These are phyloP conservation scores for Caenorhabditis tropicalis DNA, from an alignment of 1,140 invertebrate genomes.

Conservation along the genomic window DNA sequence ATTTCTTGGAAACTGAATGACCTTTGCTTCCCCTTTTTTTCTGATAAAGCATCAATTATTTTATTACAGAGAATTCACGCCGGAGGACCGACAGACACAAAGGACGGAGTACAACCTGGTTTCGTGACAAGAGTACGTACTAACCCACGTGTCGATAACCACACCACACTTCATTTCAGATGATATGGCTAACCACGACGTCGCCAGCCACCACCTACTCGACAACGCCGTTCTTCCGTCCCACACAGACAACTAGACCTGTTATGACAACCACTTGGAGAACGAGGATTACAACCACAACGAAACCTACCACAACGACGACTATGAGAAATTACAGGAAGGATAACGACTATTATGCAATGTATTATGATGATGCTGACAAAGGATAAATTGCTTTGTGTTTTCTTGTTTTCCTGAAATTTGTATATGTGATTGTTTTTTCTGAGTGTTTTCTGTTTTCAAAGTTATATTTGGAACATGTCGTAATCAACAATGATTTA, in stretches of 20 bases:
- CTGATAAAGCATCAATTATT: neutral
- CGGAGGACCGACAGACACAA: constrained; percentile 22
- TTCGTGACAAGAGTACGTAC: constrained; percentile 16
- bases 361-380: constrained; percentile 55
- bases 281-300: constrained; percentile 40
- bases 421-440: neutral
- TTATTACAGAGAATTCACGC: constrained; percentile 36
- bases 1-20: too few species aligned
- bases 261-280: constrained; percentile 19
- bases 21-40: neutral
- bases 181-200: neutral
- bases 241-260: constrained; percentile 17
- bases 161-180: neutral
- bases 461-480: neutral
- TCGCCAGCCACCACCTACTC: constrained; percentile 3
- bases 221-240: constrained; percentile 30
- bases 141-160: neutral
- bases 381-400: neutral
- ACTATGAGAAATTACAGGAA: constrained; percentile 52
- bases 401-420: neutral
- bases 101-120: constrained; percentile 34
- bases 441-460: neutral
- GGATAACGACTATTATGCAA: constrained; percentile 57
- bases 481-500: neutral
- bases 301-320: constrained; percentile 41